Evolutionary conservation across 2,888 invertebrate genomes (phyloP).

Genomic region (Macaria notata): DNA sequence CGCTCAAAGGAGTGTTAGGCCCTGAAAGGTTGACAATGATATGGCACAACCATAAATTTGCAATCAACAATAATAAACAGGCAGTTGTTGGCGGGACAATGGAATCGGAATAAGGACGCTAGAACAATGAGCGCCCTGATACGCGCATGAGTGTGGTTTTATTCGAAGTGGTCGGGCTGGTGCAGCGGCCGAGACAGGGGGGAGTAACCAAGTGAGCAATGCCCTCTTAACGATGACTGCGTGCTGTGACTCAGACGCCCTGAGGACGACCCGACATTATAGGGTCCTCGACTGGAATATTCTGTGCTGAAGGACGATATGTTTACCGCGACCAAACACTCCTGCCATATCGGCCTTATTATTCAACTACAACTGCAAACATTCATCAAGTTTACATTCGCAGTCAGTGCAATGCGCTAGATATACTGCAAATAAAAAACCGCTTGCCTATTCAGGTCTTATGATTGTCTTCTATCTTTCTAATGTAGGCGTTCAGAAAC

Average conservation of each 20-base stretch:
- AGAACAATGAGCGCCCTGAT: constrained; percentile 67
- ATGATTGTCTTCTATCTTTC: too few species aligned
- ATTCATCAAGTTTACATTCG: too few species aligned
- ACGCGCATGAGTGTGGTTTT: constrained; percentile 60
- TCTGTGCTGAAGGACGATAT: constrained; percentile 73
- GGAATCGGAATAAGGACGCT: constrained; percentile 70
- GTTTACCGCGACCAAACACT: constrained; percentile 60
- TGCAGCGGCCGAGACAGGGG: constrained; percentile 63
- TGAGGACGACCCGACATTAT: constrained; percentile 76
- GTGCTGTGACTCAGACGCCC: constrained; percentile 75
- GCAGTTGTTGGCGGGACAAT: constrained; percentile 62
- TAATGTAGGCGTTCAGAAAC: too few species aligned
- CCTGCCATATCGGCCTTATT: constrained; percentile 50
- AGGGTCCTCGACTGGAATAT: constrained; percentile 79
- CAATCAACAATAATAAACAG: constrained; percentile 67
- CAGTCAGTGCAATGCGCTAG: too few species aligned
- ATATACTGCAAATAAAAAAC: too few species aligned
- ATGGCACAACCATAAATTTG: constrained; percentile 62
- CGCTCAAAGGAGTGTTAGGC: constrained; percentile 36
- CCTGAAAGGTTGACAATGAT: constrained; percentile 62
- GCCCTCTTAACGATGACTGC: constrained; percentile 79
- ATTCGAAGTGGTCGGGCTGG: constrained; percentile 48
- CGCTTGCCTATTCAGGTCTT: too few species aligned
- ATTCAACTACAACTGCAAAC: constrained; percentile 27
- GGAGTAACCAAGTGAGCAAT: constrained; percentile 75